Percentiles rank a stretch among this genome's conserved stretches.
These are phyloP conservation scores for Bostrychus sinensis DNA, from an alignment of 2,113 vertebrate species.

Conservation along the genomic window DNA sequence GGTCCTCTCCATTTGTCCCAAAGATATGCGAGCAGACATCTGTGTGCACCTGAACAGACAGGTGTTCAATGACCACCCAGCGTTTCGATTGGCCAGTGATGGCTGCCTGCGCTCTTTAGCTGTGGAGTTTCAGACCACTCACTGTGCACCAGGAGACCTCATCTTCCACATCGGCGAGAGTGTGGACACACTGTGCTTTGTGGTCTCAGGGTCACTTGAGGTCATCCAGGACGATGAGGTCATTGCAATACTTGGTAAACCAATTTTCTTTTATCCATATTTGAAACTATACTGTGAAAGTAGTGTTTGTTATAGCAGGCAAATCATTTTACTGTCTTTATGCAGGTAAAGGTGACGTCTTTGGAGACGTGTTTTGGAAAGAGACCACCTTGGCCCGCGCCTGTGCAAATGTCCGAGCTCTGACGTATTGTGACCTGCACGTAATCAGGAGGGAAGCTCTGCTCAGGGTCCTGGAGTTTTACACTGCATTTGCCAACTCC, in stretches of 20 bases:
- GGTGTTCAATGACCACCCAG: constrained; percentile 97
- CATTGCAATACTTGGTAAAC: constrained; percentile 94
- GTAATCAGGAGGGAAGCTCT: constrained; percentile 94
- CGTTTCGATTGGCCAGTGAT: constrained; percentile 95
- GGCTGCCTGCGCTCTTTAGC: constrained; percentile 95
- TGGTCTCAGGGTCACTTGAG: constrained; percentile 95
- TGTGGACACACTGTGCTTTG: constrained; percentile 96
- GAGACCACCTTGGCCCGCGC: constrained; percentile 91
- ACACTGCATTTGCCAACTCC: constrained; percentile 94
- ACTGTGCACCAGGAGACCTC: constrained; percentile 97
- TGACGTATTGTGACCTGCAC: constrained; percentile 97
- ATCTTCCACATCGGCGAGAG: constrained; percentile 98
- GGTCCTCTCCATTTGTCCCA: constrained; percentile 98
- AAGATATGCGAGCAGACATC: constrained; percentile 99
- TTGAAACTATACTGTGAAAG: background rate
- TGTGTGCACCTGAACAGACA: constrained; percentile 97
- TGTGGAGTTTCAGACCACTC: constrained; percentile 97
- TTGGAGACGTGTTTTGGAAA: constrained; percentile 99
- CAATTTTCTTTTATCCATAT: background rate
- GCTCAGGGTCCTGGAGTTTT: constrained; percentile 95
- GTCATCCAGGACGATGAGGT: constrained; percentile 99
- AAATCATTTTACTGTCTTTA: background rate
- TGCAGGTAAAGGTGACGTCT: constrained; percentile 96
- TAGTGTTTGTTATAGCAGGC: too few species aligned
- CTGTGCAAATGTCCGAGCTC: constrained; percentile 93